Evolutionary conservation across 1,140 invertebrate species (phyloP).

Genomic region (Probaryconus sp.): DNA sequence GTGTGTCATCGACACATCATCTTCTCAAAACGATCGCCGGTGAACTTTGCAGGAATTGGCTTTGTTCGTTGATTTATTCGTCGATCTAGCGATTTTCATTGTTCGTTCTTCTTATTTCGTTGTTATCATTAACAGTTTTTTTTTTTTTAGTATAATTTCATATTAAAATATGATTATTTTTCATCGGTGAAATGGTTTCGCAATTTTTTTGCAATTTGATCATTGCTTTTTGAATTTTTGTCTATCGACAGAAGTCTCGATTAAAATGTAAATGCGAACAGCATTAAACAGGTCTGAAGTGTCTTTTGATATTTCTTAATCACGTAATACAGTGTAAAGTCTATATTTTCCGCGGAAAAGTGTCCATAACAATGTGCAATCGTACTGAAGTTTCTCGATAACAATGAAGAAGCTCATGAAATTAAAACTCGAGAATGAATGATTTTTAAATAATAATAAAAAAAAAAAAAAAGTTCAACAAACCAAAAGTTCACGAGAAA

Average conservation of each 20-base stretch:
- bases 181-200: no score
- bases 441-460: no score
- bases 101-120: no score
- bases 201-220: constrained; percentile 25
- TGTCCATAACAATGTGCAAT: not conserved
- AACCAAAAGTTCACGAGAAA: no score
- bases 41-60: not conserved
- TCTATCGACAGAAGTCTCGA: no score
- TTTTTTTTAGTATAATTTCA: not conserved
- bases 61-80: no score
- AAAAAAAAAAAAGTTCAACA: no score
- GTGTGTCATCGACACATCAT: constrained; percentile 8
- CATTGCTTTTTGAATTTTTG: no score
- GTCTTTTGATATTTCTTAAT: constrained; percentile 44
- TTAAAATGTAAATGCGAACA: constrained; percentile 17
- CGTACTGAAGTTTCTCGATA: not conserved
- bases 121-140: no score
- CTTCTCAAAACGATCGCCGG: constrained; percentile 4
- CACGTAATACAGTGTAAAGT: constrained; percentile 51
- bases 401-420: not conserved
- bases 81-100: no score
- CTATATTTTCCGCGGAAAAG: constrained; percentile 9
- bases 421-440: no score
- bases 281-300: constrained; percentile 40
- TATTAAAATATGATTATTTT: not conserved